Conservation (phyloP, 2,797 vertebrate species). For the Australoheros facetus region DNA sequence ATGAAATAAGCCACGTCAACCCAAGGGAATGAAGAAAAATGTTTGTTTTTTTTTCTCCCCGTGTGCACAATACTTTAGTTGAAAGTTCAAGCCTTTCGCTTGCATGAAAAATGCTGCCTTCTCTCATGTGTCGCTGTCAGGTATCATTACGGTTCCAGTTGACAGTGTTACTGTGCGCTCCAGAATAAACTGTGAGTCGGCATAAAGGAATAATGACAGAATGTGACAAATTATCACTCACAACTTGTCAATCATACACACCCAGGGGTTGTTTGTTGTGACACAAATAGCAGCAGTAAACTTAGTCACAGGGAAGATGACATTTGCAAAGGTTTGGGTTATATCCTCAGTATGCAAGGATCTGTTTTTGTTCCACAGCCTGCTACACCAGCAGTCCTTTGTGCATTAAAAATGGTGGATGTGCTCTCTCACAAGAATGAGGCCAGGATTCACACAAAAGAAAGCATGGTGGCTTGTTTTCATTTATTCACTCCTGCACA, state of each 20-base stretch:
- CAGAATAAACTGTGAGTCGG: conserved; percentile 52
- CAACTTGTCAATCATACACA: conserved; percentile 68
- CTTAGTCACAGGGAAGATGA: conserved; percentile 57
- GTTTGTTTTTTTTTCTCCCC: background rate
- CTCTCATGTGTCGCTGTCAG: conserved; percentile 57
- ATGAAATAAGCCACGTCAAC: conserved; percentile 8
- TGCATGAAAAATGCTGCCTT: conserved; percentile 17
- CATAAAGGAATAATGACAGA: conserved; percentile 66
- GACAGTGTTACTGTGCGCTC: conserved; percentile 36
- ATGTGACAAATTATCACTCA: conserved; percentile 70
- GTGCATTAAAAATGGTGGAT: conserved; percentile 7
- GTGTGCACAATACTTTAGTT: conserved; percentile 23
- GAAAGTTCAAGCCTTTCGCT: conserved; percentile 54
- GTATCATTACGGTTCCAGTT: conserved; percentile 44
- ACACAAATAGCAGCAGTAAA: conserved; percentile 70
- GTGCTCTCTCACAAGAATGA: conserved; percentile 8
- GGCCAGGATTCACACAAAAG: conserved; percentile 31
- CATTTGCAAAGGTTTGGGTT: conserved; percentile 67
- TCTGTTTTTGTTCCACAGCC: conserved; percentile 37
- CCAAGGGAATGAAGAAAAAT: conserved; percentile 20
- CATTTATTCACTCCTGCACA: conserved; percentile 25
- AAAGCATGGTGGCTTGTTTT: conserved; percentile 43
- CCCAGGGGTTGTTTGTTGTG: conserved; percentile 69
- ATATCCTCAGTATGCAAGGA: conserved; percentile 25
- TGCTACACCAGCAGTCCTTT: conserved; percentile 16